Conservation (phyloP, 2,797 vertebrate genomes). For the Danio albolineatus region DNA sequence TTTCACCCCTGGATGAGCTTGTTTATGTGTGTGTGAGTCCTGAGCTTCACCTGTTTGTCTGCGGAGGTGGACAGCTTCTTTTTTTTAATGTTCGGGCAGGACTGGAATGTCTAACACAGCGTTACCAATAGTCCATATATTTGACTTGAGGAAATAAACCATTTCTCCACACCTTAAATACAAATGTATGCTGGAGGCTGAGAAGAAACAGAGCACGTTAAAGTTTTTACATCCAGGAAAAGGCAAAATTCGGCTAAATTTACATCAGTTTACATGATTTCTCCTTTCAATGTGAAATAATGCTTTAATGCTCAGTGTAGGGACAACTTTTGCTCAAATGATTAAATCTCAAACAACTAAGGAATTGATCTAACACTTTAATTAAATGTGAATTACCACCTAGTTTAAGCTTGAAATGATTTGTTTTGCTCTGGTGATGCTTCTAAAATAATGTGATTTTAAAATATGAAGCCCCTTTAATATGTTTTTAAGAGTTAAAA, state of each 20-base stretch:
- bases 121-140: constrained; percentile 44
- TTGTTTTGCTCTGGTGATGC: too few relatives aligned
- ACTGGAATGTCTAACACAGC: constrained; percentile 47
- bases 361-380: too few relatives aligned
- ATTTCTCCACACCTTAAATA: constrained; percentile 2
- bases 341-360: too few relatives aligned
- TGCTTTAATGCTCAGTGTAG: too few relatives aligned
- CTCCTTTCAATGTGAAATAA: neutral
- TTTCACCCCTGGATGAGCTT: constrained; percentile 60
- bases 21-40: constrained; percentile 57
- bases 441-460: too few relatives aligned
- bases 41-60: constrained; percentile 48
- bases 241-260: neutral
- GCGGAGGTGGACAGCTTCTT: constrained; percentile 26
- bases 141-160: constrained; percentile 52
- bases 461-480: too few relatives aligned
- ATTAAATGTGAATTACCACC: too few relatives aligned
- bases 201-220: neutral
- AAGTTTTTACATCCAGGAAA: constrained; percentile 5
- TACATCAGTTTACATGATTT: neutral
- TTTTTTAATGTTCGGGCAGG: constrained; percentile 22
- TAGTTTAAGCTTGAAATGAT: too few relatives aligned
- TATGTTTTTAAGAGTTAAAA: too few relatives aligned
- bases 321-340: too few relatives aligned
- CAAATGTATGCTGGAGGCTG: neutral